Evolutionary conservation across 2,888 invertebrate species (phyloP).

Genomic region (Tuta absoluta): DNA sequence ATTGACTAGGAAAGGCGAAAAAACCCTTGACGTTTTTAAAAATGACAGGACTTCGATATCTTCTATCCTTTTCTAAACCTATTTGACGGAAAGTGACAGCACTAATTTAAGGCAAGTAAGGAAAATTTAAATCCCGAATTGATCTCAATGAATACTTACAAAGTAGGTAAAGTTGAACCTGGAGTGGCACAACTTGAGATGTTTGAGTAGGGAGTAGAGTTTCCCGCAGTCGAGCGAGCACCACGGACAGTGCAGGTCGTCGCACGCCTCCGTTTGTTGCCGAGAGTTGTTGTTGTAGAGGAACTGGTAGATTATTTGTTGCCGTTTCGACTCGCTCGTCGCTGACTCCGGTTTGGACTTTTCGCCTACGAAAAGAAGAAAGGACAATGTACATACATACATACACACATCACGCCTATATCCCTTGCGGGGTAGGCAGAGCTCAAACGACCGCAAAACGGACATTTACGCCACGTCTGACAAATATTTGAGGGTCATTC

Average conservation of each 20-base stretch:
- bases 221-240: conserved; percentile 94
- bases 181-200: conserved; percentile 95
- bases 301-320: conserved; percentile 97
- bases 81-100: too few relatives aligned
- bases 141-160: conserved; percentile 76
- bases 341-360: conserved; percentile 54
- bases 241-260: conserved; percentile 97
- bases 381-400: conserved; percentile 3
- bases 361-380: conserved; percentile 48
- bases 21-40: too few relatives aligned
- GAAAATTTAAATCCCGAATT: too few relatives aligned
- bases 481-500: too few relatives aligned
- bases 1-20: too few relatives aligned
- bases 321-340: conserved; percentile 68
- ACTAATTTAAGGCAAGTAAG: too few relatives aligned
- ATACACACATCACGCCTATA: too few relatives aligned
- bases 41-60: too few relatives aligned
- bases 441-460: too few relatives aligned
- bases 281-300: conserved; percentile 96
- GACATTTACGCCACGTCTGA: too few relatives aligned
- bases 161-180: conserved; percentile 96
- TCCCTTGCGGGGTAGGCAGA: too few relatives aligned
- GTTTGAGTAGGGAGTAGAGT: conserved; percentile 94
- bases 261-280: conserved; percentile 96
- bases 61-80: too few relatives aligned